phyloP scores from a whole-genome alignment of 2,113 vertebrate genomes.

The Crotalus helleri region DNA sequence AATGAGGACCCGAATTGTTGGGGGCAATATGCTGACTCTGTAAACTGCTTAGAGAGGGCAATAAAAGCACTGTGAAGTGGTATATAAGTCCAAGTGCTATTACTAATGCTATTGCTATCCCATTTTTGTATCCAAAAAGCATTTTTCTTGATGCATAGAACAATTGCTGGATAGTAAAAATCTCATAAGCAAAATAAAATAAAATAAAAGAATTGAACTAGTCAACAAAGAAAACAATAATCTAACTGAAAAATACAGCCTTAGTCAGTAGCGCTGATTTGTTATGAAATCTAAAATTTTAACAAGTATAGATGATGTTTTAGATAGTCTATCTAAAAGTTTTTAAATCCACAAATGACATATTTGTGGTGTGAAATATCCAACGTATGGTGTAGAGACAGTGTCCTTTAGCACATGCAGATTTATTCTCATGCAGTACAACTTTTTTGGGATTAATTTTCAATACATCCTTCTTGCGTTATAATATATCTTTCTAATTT shows the following conservation, averaged over 20 bases:
- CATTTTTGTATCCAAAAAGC: slow-evolving; percentile 24
- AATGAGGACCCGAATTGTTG: background rate
- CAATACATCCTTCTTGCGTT: background rate
- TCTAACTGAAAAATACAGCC: background rate
- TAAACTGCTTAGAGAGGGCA: background rate
- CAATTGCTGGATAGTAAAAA: slow-evolving; percentile 34
- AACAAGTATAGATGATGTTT: background rate
- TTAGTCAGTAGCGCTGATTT: background rate
- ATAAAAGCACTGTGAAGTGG: too few relatives aligned
- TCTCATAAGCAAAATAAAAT: background rate
- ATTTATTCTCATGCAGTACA: background rate
- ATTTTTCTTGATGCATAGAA: background rate
- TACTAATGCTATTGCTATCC: background rate
- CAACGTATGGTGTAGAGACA: background rate
- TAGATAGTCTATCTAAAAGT: background rate
- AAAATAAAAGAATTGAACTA: background rate
- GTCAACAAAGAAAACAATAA: background rate
- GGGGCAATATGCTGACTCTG: background rate
- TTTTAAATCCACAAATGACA: background rate
- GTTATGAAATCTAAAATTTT: background rate
- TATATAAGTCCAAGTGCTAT: too few relatives aligned
- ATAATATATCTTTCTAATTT: background rate
- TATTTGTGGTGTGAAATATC: background rate
- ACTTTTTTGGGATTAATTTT: background rate
- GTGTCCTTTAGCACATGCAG: background rate